These are phyloP conservation scores for Drosophila ironensis DNA, from an alignment of 1,140 invertebrate species.

Conservation along the genomic window DNA sequence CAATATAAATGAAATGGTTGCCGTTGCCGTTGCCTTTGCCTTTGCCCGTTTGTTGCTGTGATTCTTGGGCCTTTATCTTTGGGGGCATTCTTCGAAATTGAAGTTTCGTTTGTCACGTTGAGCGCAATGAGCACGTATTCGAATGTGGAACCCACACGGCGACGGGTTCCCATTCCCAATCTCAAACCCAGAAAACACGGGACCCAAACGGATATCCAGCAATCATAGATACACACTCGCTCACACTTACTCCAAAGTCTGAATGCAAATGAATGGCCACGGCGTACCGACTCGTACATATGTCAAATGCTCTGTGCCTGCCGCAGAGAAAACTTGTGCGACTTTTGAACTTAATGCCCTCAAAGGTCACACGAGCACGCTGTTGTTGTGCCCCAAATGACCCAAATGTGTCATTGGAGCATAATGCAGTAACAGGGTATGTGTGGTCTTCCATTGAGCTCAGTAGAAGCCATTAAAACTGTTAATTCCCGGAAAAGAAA, in stretches of 20 bases:
- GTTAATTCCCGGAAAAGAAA: neutral
- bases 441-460: neutral
- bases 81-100: constrained; percentile 37
- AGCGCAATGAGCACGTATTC: constrained; percentile 59
- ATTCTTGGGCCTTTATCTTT: constrained; percentile 23
- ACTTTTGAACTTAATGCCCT: constrained; percentile 71
- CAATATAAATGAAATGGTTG: constrained; percentile 65
- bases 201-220: constrained; percentile 14
- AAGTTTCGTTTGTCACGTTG: constrained; percentile 65
- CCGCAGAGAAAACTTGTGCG: constrained; percentile 60
- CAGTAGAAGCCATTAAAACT: neutral
- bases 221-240: constrained; percentile 12
- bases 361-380: constrained; percentile 55
- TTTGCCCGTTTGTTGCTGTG: constrained; percentile 31
- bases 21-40: constrained; percentile 20
- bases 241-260: neutral
- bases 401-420: constrained; percentile 19
- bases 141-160: constrained; percentile 35
- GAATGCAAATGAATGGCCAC: constrained; percentile 56
- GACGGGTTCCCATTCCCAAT: neutral
- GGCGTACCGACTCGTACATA: constrained; percentile 15
- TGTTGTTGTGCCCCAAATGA: constrained; percentile 20
- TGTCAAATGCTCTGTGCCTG: constrained; percentile 52
- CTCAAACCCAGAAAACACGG: constrained; percentile 15
- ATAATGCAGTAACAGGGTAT: neutral